A percentile compares a stretch with the other conserved stretches of the same genome.
Evolutionary conservation across 2,797 vertebrate species (phyloP).

Genomic region (Characodon lateralis): DNA sequence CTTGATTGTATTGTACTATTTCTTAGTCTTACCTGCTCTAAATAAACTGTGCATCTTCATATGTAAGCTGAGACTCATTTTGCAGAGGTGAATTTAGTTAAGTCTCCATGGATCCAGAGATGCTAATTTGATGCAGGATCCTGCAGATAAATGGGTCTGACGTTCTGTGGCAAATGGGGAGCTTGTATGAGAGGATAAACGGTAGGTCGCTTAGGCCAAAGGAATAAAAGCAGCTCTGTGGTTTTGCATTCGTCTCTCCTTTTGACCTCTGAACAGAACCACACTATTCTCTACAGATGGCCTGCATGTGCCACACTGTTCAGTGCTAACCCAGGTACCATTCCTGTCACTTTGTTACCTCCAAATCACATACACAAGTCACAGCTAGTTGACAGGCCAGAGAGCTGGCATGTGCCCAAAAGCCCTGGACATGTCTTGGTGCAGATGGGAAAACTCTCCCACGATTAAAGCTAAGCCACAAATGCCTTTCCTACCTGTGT

Average conservation of each 20-base stretch:
- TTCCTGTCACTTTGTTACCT: conserved; percentile 70
- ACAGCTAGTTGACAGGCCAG: conserved; percentile 49
- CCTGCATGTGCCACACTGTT: conserved; percentile 67
- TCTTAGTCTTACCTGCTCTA: conserved; percentile 25
- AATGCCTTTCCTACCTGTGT: conserved; percentile 18
- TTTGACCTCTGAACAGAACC: conserved; percentile 72
- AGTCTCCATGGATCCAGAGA: conserved; percentile 43
- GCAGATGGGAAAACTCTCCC: conserved; percentile 43
- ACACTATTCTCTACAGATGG: conserved; percentile 74
- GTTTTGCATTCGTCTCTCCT: conserved; percentile 49
- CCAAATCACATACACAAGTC: conserved; percentile 57
- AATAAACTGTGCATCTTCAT: conserved; percentile 25
- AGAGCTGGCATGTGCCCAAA: conserved; percentile 50
- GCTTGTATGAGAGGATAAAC: conserved; percentile 40
- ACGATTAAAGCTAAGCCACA: conserved; percentile 29
- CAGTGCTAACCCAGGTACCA: conserved; percentile 73
- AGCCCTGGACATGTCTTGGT: conserved; percentile 42
- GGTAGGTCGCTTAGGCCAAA: conserved; percentile 45
- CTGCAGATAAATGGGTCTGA: conserved; percentile 43
- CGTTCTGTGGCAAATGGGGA: conserved; percentile 23
- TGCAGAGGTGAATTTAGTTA: conserved; percentile 49
- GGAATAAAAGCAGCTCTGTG: conserved; percentile 57
- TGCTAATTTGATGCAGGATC: conserved; percentile 49
- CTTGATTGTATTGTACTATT: conserved; percentile 21
- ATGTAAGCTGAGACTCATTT: conserved; percentile 57